phyloP scores from a whole-genome alignment of 37 sponge, comb jelly and placozoan genomes.

The Beroe forskalii region DNA sequence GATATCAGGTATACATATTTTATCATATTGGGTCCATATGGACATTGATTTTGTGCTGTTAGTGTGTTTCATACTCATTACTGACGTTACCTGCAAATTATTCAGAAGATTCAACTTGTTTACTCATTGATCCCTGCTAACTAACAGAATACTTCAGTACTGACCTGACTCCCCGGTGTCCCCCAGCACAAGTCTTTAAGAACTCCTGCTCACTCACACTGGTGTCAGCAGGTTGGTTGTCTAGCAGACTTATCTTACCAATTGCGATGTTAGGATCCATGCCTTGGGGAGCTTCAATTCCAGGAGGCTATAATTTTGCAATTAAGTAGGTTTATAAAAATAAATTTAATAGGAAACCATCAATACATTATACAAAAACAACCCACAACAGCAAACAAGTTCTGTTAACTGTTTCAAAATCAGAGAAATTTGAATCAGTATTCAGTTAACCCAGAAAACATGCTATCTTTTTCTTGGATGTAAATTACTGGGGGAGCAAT shows the following conservation, averaged over 20 bases:
- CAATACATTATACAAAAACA: neutral
- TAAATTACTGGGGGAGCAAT: no score
- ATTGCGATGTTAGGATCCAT: neutral
- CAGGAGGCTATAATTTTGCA: neutral
- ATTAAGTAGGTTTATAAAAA: no score
- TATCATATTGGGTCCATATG: no score
- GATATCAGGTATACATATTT: no score
- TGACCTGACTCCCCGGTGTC: constrained; percentile 46
- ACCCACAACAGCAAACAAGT: neutral
- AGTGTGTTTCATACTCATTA: neutral
- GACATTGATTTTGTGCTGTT: no score
- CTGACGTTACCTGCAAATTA: neutral
- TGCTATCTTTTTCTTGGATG: no score
- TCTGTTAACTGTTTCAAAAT: no score
- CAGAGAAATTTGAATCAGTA: no score
- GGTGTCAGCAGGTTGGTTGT: neutral
- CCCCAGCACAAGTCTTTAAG: neutral
- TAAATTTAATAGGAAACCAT: no score
- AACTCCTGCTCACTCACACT: constrained; percentile 11
- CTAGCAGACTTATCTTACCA: constrained; percentile 52
- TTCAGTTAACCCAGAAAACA: no score
- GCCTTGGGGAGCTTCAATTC: neutral
- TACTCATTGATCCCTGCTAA: no score
- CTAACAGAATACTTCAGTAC: neutral
- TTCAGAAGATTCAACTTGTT: neutral